Base-by-base conservation (phyloP, 2,113 vertebrate genomes). In the Artemisiospiza belli region DNA sequence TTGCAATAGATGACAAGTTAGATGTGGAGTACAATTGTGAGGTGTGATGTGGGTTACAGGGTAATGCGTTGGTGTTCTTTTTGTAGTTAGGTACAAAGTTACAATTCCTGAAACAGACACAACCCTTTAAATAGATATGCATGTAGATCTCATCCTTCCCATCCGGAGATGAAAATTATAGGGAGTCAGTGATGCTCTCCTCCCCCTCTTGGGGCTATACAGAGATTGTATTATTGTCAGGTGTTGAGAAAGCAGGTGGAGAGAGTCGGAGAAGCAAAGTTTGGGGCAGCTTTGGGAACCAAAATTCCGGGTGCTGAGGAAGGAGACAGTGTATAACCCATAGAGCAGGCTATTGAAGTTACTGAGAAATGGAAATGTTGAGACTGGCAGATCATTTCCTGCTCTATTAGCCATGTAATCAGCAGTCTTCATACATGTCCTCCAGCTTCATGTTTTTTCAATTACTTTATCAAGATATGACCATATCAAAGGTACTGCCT, bases 61-160 rank as follows among this genome's bases (percentile, higher is more conserved):
- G 77, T 92, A 86, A 86, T 44, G 83, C 83, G 88, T 96, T 77
- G 92, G 92, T 90, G 95, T 95, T 95, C 83, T 93, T 80, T 90
- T 92, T 95, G 93, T 93, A 69, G 62, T 64, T 81, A 68, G 82
- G 92, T 95, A 90, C 90, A 87, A 88, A 95, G 90, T 94, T 93
- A 78, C 77, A 83, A 74, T 93, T 84, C 76, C 86, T 68, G 79
- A 90, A 92, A 90, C 43, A 91, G 86, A 77, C 79, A 87, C 66
- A 90, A 82, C 58, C 55, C 83, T 84, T 94, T 95, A 96, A 96
- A 95, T 94, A 95, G 92, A 84, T 68, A 73, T 84, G 31, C 58
- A 43, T 72, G 76, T 84, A 83, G 83, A 90, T 93, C 90, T 96
- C 86, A 95, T 94, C 89, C 81, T 92, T 96, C 31, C 83, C 92